Percentiles rank a stretch among this genome's conserved stretches.
phyloP scores from a whole-genome alignment of 2,888 invertebrate genomes.

The Ophion obscuratus region DNA sequence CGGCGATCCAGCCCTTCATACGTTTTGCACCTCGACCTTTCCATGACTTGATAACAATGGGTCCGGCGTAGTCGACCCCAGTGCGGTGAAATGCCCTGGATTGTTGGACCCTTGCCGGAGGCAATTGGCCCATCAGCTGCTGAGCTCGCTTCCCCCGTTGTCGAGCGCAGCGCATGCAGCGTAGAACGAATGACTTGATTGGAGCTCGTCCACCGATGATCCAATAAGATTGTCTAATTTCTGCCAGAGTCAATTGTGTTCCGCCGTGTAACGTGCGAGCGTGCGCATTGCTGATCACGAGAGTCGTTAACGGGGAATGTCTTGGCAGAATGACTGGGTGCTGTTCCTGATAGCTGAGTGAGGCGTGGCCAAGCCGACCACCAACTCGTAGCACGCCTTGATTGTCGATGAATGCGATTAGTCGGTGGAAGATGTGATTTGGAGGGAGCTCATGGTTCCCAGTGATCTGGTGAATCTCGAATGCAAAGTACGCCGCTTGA shows the following conservation, averaged over 20 bases:
- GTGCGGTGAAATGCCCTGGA: slow-evolving; percentile 48
- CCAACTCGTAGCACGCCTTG: slow-evolving; percentile 58
- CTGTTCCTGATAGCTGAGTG: slow-evolving; percentile 33
- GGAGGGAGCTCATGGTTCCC: not conserved
- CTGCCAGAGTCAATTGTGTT: slow-evolving; percentile 56
- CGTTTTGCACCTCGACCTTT: slow-evolving; percentile 39
- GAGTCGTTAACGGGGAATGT: slow-evolving; percentile 19
- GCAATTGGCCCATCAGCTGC: slow-evolving; percentile 74
- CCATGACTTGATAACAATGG: slow-evolving; percentile 42
- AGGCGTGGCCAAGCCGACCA: slow-evolving; percentile 36
- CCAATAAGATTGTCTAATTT: slow-evolving; percentile 59
- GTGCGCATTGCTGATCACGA: slow-evolving; percentile 54
- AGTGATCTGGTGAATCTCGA: slow-evolving; percentile 32
- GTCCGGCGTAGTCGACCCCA: slow-evolving; percentile 66
- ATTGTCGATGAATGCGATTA: slow-evolving; percentile 48
- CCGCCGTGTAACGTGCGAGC: slow-evolving; percentile 56
- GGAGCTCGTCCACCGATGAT: slow-evolving; percentile 46
- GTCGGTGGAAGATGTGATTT: slow-evolving; percentile 14
- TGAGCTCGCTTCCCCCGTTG: slow-evolving; percentile 38
- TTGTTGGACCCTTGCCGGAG: slow-evolving; percentile 53
- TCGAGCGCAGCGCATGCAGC: slow-evolving; percentile 49
- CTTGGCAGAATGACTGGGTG: slow-evolving; percentile 58
- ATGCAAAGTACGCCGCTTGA: slow-evolving; percentile 40
- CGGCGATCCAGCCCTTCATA: slow-evolving; percentile 64
- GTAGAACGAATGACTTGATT: slow-evolving; percentile 50